Percentiles rank a stretch among this genome's conserved stretches.
These are phyloP conservation scores for Hippoglossus hippoglossus DNA, from an alignment of 2,797 vertebrate species.

Conservation along the genomic window DNA sequence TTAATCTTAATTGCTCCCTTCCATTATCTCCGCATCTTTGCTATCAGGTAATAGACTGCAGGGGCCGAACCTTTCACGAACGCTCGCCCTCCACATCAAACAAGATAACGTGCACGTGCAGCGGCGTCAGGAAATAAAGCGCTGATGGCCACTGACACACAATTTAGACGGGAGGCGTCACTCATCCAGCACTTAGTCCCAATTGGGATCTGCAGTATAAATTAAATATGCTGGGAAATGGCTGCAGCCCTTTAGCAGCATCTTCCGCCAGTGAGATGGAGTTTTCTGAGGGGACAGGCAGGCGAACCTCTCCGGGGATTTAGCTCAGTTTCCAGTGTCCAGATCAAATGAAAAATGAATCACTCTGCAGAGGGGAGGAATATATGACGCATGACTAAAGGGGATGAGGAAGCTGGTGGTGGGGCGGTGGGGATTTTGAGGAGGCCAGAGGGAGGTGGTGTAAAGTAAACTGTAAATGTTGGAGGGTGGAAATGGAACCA, in stretches of 20 bases:
- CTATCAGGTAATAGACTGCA: constrained; percentile 47
- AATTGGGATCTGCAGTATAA: constrained; percentile 49
- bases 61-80: constrained; percentile 28
- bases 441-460: constrained; percentile 34
- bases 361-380: constrained; percentile 53
- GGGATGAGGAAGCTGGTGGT: constrained; percentile 49
- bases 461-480: constrained; percentile 41
- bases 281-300: constrained; percentile 43
- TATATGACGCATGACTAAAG: constrained; percentile 62
- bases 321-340: constrained; percentile 54
- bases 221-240: constrained; percentile 61
- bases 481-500: constrained; percentile 16
- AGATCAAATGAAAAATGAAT: constrained; percentile 76
- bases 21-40: constrained; percentile 53
- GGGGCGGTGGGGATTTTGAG: constrained; percentile 20
- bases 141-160: constrained; percentile 51
- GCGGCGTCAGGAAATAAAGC: constrained; percentile 38
- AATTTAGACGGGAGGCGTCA: constrained; percentile 37
- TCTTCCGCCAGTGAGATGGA: constrained; percentile 16
- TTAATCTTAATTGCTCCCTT: constrained; percentile 44
- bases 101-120: constrained; percentile 19
- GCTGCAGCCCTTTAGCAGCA: constrained; percentile 22
- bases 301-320: constrained; percentile 51
- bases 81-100: constrained; percentile 35
- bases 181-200: constrained; percentile 49